A percentile compares a stretch with the other conserved stretches of the same genome.
Evolutionary conservation across 2,888 invertebrate species (phyloP).

Genomic region (Cryptophagus acutangulus): DNA sequence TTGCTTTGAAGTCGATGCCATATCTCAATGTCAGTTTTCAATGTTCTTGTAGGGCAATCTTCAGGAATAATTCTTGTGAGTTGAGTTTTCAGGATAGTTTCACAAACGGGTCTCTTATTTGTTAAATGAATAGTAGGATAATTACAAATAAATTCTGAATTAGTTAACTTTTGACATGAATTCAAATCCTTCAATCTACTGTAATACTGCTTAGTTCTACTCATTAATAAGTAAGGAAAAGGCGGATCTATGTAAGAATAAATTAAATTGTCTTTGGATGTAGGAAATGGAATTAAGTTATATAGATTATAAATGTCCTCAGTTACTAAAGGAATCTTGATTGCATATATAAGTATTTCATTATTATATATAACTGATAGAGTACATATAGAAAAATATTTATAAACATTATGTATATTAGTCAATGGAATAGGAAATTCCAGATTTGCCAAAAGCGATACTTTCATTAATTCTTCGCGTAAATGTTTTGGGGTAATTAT

Average conservation of each 20-base stretch:
- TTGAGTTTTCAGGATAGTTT: background rate
- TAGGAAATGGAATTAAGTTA: constrained; percentile 3
- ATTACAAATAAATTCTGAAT: background rate
- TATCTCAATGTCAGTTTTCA: background rate
- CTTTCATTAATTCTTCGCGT: too few relatives aligned
- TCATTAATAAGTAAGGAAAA: background rate
- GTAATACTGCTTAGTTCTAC: background rate
- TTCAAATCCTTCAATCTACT: background rate
- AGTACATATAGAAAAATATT: too few relatives aligned
- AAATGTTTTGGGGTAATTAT: too few relatives aligned
- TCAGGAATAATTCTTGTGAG: background rate
- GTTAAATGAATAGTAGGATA: background rate
- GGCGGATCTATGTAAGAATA: background rate
- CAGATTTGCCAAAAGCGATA: too few relatives aligned
- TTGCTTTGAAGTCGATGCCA: background rate
- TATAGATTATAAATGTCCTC: background rate
- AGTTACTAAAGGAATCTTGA: constrained; percentile 1
- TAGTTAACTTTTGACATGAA: background rate
- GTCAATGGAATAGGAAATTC: too few relatives aligned
- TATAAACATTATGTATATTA: too few relatives aligned
- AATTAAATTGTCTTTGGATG: background rate
- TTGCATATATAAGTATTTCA: background rate
- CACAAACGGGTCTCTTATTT: background rate
- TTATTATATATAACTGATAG: too few relatives aligned
- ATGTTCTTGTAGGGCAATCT: background rate